Percentiles rank a stretch among this genome's conserved stretches.
Evolutionary conservation across 2,113 vertebrate genomes (phyloP).

Genomic region (Actenoides lindsayi): DNA sequence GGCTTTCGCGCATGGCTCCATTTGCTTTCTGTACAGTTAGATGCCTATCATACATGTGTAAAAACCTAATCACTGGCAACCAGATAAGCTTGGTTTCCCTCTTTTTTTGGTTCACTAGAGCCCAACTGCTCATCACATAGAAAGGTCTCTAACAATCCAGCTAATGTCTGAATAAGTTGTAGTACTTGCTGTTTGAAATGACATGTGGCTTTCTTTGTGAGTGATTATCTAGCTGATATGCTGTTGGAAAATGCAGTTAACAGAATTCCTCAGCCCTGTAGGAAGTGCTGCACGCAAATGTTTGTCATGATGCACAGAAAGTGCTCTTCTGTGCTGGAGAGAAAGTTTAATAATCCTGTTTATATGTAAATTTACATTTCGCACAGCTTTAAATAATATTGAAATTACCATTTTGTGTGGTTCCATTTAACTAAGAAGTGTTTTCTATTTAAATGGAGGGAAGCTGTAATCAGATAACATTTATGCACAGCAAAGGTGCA

Average conservation of each 20-base stretch:
- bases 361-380: background rate
- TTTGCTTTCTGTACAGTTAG: constrained; percentile 1
- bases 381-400: background rate
- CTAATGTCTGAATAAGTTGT: background rate
- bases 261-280: background rate
- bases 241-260: background rate
- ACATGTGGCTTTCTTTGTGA: rapidly evolving
- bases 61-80: background rate
- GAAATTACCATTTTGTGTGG: background rate
- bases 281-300: background rate
- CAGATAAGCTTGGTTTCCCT: background rate
- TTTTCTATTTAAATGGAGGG: background rate
- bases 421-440: background rate
- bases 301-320: background rate
- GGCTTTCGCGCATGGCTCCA: background rate
- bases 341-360: background rate
- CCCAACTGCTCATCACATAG: background rate
- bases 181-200: background rate
- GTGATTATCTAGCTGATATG: background rate
- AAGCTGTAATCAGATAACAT: background rate
- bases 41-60: background rate
- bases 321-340: background rate
- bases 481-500: background rate
- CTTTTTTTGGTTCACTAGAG: background rate
- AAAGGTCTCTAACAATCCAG: background rate